Conservation (phyloP, 2,888 invertebrate genomes). For the Eurytoma californica region DNA sequence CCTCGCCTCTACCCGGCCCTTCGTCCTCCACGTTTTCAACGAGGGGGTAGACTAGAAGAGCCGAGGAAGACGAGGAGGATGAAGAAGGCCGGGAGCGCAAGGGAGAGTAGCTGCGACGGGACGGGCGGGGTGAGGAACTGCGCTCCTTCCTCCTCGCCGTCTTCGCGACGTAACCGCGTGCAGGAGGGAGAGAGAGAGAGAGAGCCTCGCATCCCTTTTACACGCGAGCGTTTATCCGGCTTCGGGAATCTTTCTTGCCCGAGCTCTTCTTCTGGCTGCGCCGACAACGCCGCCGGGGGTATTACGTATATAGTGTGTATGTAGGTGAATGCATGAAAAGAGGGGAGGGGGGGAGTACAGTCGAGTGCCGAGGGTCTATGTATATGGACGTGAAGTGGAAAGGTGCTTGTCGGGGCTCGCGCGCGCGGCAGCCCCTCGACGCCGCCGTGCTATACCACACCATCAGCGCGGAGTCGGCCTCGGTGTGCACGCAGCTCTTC, state of each 20-base stretch:
- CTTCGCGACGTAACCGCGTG: conserved; percentile 46
- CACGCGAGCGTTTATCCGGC: conserved; percentile 59
- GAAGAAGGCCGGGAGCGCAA: conserved; percentile 32
- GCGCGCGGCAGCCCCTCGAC: conserved; percentile 30
- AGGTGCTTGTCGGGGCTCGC: conserved; percentile 34
- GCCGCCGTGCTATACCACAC: not conserved
- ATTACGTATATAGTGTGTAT: conserved; percentile 14
- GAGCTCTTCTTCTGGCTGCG: not conserved
- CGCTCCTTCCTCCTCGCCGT: conserved; percentile 27
- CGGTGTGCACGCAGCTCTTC: conserved; percentile 10
- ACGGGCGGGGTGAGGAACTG: conserved; percentile 3
- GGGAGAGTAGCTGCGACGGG: conserved; percentile 26
- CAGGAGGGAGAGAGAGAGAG: conserved; percentile 39
- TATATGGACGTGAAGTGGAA: conserved; percentile 29
- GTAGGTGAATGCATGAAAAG: conserved; percentile 35
- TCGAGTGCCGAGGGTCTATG: not conserved
- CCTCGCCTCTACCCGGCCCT: conserved; percentile 41
- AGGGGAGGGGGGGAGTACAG: not conserved
- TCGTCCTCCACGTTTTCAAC: conserved; percentile 47
- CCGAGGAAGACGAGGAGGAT: conserved; percentile 27
- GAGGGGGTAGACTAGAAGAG: conserved; percentile 38
- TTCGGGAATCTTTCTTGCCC: conserved; percentile 60
- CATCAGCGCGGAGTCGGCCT: too few relatives aligned
- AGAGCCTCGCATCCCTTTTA: conserved; percentile 58
- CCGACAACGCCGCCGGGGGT: not conserved